Percentiles rank a stretch among this genome's conserved stretches.
Conservation (phyloP, 2,113 vertebrate genomes). For the Morone chrysops region DNA sequence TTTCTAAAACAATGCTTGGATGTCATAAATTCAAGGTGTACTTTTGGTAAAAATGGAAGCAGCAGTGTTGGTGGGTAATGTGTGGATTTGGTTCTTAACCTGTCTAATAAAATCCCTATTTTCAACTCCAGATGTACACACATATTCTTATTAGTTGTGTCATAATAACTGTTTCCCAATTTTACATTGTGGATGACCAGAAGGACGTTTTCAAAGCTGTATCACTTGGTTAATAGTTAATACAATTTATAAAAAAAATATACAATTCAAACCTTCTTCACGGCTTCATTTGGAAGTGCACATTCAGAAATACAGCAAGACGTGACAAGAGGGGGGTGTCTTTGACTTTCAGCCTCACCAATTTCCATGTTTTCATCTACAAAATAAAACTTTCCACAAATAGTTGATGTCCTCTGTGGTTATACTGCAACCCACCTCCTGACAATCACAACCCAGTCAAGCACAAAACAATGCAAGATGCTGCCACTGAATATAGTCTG, state of each 20-base stretch:
- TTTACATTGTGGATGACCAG: background rate
- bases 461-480: background rate
- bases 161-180: background rate
- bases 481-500: background rate
- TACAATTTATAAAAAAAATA: background rate
- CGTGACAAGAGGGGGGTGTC: background rate
- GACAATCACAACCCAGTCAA: background rate
- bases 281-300: background rate
- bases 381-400: slow-evolving; percentile 13
- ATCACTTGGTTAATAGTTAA: background rate
- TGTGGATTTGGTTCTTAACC: too few relatives aligned
- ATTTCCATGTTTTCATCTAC: slow-evolving; percentile 2
- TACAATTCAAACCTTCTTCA: background rate
- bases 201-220: background rate
- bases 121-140: background rate
- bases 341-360: background rate
- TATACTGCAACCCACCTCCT: slow-evolving; percentile 6
- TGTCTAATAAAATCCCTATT: too few relatives aligned
- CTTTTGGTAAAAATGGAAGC: background rate
- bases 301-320: background rate
- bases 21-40: background rate
- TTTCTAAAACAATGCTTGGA: background rate
- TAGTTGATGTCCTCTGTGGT: background rate
- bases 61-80: too few relatives aligned
- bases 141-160: background rate